Evolutionary conservation across 2,797 vertebrate genomes (phyloP).

Genomic region (Pangasius larnaudii): DNA sequence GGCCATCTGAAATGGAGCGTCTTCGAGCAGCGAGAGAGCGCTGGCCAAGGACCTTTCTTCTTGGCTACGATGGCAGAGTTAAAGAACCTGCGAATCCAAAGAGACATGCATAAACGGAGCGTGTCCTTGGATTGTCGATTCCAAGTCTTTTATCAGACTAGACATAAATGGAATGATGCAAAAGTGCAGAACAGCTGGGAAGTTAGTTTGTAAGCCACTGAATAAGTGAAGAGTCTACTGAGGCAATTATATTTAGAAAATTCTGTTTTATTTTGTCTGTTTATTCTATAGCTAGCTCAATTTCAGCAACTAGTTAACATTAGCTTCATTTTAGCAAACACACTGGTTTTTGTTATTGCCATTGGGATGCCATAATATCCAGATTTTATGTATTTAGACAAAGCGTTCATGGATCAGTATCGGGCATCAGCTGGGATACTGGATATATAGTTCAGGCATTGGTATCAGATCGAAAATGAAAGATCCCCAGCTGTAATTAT

Average conservation of each 20-base stretch:
- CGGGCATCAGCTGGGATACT: background rate
- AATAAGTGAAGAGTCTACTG: background rate
- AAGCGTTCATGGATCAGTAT: no score
- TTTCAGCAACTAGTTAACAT: background rate
- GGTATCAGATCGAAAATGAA: background rate
- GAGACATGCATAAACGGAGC: background rate
- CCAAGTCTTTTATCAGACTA: background rate
- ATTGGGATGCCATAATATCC: background rate
- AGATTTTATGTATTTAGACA: background rate
- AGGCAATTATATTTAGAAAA: background rate
- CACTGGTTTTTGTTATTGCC: background rate
- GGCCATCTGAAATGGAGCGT: conserved; percentile 25
- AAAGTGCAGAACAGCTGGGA: background rate
- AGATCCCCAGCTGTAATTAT: background rate
- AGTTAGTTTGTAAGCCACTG: background rate
- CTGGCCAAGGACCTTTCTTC: conserved; percentile 37
- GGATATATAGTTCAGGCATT: background rate
- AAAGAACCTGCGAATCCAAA: background rate
- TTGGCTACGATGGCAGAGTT: conserved; percentile 2
- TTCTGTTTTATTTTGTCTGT: no score
- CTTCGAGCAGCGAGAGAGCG: conserved; percentile 21
- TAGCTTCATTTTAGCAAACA: background rate
- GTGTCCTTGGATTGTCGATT: background rate
- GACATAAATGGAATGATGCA: conserved; percentile 11
- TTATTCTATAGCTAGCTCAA: background rate